A percentile compares a stretch with the other conserved stretches of the same genome.
phyloP scores from a whole-genome alignment of 1,140 invertebrate species.

The Aphelenchoides avenae region DNA sequence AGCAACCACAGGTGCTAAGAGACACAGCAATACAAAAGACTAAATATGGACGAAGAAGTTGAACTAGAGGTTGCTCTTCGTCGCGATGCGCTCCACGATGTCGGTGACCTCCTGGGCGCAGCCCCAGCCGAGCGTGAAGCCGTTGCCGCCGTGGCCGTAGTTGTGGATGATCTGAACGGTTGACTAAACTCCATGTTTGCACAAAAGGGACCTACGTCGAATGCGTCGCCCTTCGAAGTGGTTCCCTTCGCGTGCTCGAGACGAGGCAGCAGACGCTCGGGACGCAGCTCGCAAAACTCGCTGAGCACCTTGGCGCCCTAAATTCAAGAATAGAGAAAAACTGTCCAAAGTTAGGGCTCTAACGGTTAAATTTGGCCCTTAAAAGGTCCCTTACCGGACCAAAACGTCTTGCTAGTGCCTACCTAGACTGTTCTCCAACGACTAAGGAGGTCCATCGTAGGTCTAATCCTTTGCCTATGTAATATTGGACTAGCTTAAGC shows the following conservation, averaged over 20 bases:
- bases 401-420: no score
- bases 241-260: slow-evolving; percentile 7
- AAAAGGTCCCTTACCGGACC: no score
- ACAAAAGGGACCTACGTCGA: neutral
- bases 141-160: slow-evolving; percentile 84
- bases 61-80: no score
- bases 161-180: slow-evolving; percentile 73
- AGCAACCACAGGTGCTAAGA: no score
- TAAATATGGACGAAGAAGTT: no score
- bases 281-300: slow-evolving; percentile 31
- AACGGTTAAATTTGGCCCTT: no score
- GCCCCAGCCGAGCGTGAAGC: slow-evolving; percentile 77
- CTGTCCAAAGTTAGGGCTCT: no score
- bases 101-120: slow-evolving; percentile 69
- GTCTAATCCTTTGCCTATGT: no score
- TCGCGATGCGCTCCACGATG: slow-evolving; percentile 63
- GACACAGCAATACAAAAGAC: no score
- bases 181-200: neutral
- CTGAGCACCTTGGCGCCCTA: slow-evolving; percentile 36
- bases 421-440: no score
- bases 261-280: slow-evolving; percentile 29
- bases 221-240: slow-evolving; percentile 9
- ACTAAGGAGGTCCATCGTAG: no score
- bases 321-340: slow-evolving; percentile 1
- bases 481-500: no score